A percentile compares a stretch with the other conserved stretches of the same genome.
phyloP scores from a whole-genome alignment of 2,113 vertebrate species.

The Colaptes auratus region DNA sequence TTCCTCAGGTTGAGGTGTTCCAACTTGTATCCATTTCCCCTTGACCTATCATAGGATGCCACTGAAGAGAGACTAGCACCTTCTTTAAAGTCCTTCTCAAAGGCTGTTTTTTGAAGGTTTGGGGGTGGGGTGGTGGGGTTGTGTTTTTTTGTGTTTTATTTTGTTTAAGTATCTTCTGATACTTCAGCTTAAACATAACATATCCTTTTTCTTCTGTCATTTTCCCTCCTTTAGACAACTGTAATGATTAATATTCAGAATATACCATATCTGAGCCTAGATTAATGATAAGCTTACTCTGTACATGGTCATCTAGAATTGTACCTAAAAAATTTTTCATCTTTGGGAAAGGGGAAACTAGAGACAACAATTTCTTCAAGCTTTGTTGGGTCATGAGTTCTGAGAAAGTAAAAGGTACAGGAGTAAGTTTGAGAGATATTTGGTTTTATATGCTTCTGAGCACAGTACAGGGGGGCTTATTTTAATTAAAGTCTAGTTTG shows the following conservation, averaged over 20 bases:
- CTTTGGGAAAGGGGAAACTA: not conserved
- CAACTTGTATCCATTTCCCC: no score
- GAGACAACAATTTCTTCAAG: not conserved
- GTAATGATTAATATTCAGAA: not conserved
- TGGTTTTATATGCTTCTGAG: constrained; percentile 4
- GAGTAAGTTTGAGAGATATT: not conserved
- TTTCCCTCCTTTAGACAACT: not conserved
- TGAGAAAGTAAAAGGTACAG: not conserved
- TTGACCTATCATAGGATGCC: no score
- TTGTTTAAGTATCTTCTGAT: not conserved
- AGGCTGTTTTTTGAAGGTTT: no score
- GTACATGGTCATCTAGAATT: not conserved
- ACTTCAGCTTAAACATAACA: not conserved
- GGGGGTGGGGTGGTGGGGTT: no score
- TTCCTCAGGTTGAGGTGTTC: no score
- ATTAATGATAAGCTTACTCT: not conserved
- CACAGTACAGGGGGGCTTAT: not conserved
- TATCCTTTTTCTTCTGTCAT: not conserved
- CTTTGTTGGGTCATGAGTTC: not conserved
- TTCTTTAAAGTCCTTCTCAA: no score
- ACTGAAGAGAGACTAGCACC: no score
- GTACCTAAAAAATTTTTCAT: not conserved
- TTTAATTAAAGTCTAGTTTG: constrained; percentile 53
- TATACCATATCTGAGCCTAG: not conserved
- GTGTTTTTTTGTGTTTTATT: not conserved